A percentile compares a stretch with the other conserved stretches of the same genome.
These are phyloP conservation scores for Sphaerophoria rueppellii DNA, from an alignment of 2,888 invertebrate genomes.

Conservation along the genomic window DNA sequence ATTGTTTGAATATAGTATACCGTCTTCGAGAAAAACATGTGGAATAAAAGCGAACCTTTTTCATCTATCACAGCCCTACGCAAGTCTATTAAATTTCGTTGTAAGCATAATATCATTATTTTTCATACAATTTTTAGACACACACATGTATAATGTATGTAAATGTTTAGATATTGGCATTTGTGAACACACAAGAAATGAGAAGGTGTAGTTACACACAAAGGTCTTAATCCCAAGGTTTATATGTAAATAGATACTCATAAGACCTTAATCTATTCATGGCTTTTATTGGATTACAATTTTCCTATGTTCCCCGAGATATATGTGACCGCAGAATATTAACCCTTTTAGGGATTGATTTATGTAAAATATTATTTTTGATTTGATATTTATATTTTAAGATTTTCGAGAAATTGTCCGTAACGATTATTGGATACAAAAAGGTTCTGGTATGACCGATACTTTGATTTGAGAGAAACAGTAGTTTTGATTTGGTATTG, in stretches of 20 bases:
- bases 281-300: conserved; percentile 29
- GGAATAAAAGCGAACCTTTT: not conserved
- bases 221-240: not conserved
- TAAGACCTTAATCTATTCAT: conserved; percentile 19
- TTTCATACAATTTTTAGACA: not conserved
- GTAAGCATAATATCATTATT: conserved; percentile 4
- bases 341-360: conserved; percentile 9
- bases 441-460: no score
- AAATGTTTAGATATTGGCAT: not conserved
- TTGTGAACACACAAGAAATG: not conserved
- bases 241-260: not conserved
- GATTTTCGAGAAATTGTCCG: not conserved
- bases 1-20: not conserved
- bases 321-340: not conserved
- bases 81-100: conserved; percentile 23
- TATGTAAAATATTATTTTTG: not conserved
- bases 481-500: no score
- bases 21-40: not conserved
- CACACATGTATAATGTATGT: not conserved
- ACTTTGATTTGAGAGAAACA: no score
- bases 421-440: not conserved
- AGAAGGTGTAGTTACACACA: conserved; percentile 1
- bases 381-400: not conserved
- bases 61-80: conserved; percentile 10
- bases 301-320: not conserved